Evolutionary conservation across 2,797 vertebrate genomes (phyloP), one percentile per base, ranked within the genome.

Genomic region (Pipistrellus nathusii): DNA sequence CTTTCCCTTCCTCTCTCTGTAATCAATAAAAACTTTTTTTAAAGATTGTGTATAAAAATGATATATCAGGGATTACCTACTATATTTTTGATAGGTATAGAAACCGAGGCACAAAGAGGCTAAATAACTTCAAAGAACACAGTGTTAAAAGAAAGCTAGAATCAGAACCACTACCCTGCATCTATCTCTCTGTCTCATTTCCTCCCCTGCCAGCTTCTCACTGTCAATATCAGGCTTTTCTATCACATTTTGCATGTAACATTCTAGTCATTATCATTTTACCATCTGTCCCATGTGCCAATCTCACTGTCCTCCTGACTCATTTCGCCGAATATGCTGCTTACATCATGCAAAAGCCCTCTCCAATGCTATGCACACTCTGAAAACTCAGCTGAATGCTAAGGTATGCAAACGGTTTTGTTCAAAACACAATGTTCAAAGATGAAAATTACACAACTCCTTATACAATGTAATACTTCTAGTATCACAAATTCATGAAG

Each of bases 41-140:
- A 62, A 62, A 62, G 27, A 62, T 0, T 76, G 17, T 2, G 20
- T 57, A 57, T 11, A 3, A 53, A 35, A 85, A 53, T 30, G 15
- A 64, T 17, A 6, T 20, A 51, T 53, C 20, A 71, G 32, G 23
- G 48, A 81, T 76, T 59, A 25, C n/a, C 17, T 66, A 85, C 41
- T 48, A 59, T 9, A 59, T 41, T 77, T 55, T 32, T 82, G 32
- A 78, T 13, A 91, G 62, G 59, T 15, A 77, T 2, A 77, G 30
- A 78, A 94, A 27, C 7, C 38, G 57, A 51, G 17, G 20, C 9
- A 77, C 18, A 87, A 5, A 69, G 48, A 78, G 44, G 7, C 81
- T 82, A 62, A 53, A n/a, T 72, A 89, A 86, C 83, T 57, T 84
- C 77, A 76, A 90, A 93, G 11, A 83, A 90, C 0, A 48, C 3